A percentile compares a stretch with the other conserved stretches of the same genome.
Evolutionary conservation across 2,888 invertebrate species (phyloP).

Genomic region (Xestoiulus laeticollis): DNA sequence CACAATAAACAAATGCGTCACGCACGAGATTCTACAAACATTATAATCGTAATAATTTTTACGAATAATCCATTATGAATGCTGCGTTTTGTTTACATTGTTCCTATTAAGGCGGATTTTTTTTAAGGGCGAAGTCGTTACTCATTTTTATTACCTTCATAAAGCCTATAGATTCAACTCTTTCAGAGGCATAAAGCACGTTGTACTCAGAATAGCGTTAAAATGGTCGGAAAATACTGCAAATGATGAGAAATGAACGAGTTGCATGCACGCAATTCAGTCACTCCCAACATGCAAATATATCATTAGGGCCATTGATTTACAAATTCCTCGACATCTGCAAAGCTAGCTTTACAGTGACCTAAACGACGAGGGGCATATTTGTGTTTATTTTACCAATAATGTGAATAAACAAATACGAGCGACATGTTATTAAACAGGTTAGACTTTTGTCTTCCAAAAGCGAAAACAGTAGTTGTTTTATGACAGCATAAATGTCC

Average conservation of each 20-base stretch:
- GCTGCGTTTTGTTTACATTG: not conserved
- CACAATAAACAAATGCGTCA: not conserved
- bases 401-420: not conserved
- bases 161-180: not conserved
- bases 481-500: not conserved
- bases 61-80: not conserved
- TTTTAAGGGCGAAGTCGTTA: not conserved
- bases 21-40: not conserved
- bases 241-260: not conserved
- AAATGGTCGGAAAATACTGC: not conserved
- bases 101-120: not conserved
- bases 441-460: not conserved
- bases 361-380: not conserved
- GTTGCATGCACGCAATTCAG: not conserved
- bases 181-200: not conserved
- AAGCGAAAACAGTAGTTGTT: not conserved
- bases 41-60: not conserved
- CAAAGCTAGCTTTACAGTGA: not conserved
- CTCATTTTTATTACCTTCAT: not conserved
- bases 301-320: not conserved
- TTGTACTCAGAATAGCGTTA: not conserved
- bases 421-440: not conserved
- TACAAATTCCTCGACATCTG: not conserved
- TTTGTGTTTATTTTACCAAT: not conserved
- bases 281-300: constrained; percentile 16